These are phyloP conservation scores for Hemitrygon akajei DNA, from an alignment of 2,797 vertebrate genomes.

Conservation along the genomic window DNA sequence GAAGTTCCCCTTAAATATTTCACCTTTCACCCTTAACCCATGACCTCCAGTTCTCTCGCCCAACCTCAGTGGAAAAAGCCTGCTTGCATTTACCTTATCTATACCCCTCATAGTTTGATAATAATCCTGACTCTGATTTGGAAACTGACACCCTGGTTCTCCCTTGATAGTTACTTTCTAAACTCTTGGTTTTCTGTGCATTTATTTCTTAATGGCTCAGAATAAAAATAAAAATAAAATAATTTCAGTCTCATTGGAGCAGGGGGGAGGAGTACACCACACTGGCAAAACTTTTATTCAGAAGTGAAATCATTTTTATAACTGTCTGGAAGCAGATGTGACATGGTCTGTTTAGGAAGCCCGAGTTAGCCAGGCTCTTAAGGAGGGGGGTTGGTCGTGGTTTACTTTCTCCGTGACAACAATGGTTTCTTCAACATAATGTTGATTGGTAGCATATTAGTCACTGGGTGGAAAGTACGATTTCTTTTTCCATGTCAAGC, in stretches of 20 bases:
- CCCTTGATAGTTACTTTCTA: too few species aligned
- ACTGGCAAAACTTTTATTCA: neutral
- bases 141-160: too few species aligned
- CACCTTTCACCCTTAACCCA: too few species aligned
- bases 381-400: neutral
- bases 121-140: too few species aligned
- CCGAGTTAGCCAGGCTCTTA: neutral
- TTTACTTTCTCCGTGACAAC: neutral
- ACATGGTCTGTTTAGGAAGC: neutral
- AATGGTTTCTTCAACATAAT: neutral
- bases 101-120: too few species aligned
- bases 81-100: too few species aligned
- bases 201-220: neutral
- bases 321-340: conserved; percentile 21
- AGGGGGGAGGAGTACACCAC: neutral
- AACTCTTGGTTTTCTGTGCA: neutral
- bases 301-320: conserved; percentile 24
- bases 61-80: too few species aligned
- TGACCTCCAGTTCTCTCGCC: too few species aligned
- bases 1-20: too few species aligned
- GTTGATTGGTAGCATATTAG: neutral
- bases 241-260: neutral
- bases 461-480: conserved; percentile 17
- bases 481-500: neutral
- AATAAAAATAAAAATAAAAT: neutral